These are phyloP conservation scores for Thera obeliscata DNA, from an alignment of 2,888 invertebrate species.

Conservation along the genomic window DNA sequence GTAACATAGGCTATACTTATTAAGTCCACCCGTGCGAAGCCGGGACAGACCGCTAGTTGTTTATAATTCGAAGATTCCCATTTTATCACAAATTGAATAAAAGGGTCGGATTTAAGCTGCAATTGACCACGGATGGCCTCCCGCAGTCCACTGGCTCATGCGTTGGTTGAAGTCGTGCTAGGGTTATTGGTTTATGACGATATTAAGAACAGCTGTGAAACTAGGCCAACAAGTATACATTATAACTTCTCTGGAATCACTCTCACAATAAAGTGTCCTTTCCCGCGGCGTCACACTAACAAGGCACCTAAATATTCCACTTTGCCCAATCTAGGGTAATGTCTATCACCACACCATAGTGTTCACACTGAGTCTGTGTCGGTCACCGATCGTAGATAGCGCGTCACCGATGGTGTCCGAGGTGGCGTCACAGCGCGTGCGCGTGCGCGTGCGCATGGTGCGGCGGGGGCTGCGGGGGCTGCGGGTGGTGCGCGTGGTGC, in stretches of 20 bases:
- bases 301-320: background rate
- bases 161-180: no score
- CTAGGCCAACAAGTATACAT: background rate
- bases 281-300: background rate
- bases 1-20: no score
- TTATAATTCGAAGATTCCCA: no score
- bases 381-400: conserved; percentile 54
- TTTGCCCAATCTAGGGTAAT: background rate
- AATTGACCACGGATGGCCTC: no score
- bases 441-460: conserved; percentile 78
- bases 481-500: conserved; percentile 65
- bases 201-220: background rate
- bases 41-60: no score
- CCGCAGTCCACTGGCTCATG: no score
- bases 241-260: background rate
- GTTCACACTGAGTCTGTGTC: conserved; percentile 10
- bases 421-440: conserved; percentile 73
- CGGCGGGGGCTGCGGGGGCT: conserved; percentile 67
- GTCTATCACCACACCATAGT: background rate
- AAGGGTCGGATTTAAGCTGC: no score
- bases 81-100: no score
- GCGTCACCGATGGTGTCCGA: conserved; percentile 32
- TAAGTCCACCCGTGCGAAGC: no score
- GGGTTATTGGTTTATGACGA: no score
- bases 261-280: background rate